These are phyloP conservation scores for Lithodes maja DNA, from an alignment of 2,888 invertebrate species.

Conservation along the genomic window DNA sequence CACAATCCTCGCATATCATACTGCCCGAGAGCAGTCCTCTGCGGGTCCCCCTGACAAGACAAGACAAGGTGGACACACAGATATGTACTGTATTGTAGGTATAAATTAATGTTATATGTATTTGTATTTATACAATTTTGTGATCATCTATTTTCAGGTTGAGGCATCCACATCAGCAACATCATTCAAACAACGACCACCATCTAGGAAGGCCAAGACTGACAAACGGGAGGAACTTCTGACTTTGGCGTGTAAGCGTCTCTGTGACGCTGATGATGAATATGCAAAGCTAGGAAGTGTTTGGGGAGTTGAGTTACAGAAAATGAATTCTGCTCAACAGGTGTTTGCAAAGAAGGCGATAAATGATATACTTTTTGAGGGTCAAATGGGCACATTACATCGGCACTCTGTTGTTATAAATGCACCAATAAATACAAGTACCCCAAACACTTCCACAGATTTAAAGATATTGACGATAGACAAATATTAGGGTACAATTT, in stretches of 20 bases:
- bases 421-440: constrained; percentile 40
- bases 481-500: too few relatives aligned
- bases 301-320: constrained; percentile 47
- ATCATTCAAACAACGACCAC: constrained; percentile 23
- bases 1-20: too few relatives aligned
- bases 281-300: constrained; percentile 44
- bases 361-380: constrained; percentile 41
- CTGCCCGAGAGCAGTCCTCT: too few relatives aligned
- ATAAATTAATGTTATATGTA: constrained; percentile 20
- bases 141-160: constrained; percentile 39
- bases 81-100: constrained; percentile 24
- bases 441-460: constrained; percentile 25
- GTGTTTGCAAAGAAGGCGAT: constrained; percentile 44
- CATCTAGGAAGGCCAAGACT: constrained; percentile 33
- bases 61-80: too few relatives aligned
- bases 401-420: constrained; percentile 42
- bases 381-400: constrained; percentile 51
- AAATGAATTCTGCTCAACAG: constrained; percentile 48
- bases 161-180: constrained; percentile 44
- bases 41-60: too few relatives aligned
- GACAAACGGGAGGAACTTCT: constrained; percentile 36
- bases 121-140: constrained; percentile 13
- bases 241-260: constrained; percentile 32
- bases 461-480: too few relatives aligned
- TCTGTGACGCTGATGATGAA: constrained; percentile 31